A percentile compares a stretch with the other conserved stretches of the same genome.
Evolutionary conservation across 2,888 invertebrate species (phyloP).

Genomic region (Epinotia nisella): DNA sequence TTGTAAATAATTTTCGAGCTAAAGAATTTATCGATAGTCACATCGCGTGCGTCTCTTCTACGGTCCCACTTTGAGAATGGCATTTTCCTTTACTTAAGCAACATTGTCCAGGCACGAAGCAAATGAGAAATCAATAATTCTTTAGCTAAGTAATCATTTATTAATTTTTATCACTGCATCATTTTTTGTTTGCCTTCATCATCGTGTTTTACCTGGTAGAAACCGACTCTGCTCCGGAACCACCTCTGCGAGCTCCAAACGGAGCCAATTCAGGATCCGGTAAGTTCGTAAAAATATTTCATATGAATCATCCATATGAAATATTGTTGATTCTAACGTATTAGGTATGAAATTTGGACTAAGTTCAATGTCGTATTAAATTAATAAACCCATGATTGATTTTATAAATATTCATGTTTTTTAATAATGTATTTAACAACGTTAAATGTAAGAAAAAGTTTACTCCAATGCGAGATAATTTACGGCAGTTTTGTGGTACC

Average conservation of each 20-base stretch:
- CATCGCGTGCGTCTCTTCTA: conserved; percentile 47
- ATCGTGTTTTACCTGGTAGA: conserved; percentile 81
- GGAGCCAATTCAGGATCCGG: conserved; percentile 85
- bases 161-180: conserved; percentile 53
- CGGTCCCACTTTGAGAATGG: background rate
- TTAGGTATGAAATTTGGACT: too few relatives aligned
- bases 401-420: too few relatives aligned
- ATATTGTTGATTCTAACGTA: conserved; percentile 12
- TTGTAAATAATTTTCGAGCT: conserved; percentile 56
- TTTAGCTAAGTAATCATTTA: conserved; percentile 50
- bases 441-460: too few relatives aligned
- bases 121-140: conserved; percentile 52
- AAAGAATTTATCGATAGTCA: conserved; percentile 68
- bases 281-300: conserved; percentile 63
- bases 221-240: conserved; percentile 86
- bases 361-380: too few relatives aligned
- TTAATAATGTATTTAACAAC: too few relatives aligned
- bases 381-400: too few relatives aligned
- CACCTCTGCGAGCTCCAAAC: conserved; percentile 85
- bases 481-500: too few relatives aligned
- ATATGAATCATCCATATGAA: conserved; percentile 17
- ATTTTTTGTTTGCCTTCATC: conserved; percentile 63
- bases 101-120: background rate
- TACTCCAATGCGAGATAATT: too few relatives aligned
- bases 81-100: background rate